phyloP scores from a whole-genome alignment of 2,888 invertebrate genomes.

The Nomada ferruginata region DNA sequence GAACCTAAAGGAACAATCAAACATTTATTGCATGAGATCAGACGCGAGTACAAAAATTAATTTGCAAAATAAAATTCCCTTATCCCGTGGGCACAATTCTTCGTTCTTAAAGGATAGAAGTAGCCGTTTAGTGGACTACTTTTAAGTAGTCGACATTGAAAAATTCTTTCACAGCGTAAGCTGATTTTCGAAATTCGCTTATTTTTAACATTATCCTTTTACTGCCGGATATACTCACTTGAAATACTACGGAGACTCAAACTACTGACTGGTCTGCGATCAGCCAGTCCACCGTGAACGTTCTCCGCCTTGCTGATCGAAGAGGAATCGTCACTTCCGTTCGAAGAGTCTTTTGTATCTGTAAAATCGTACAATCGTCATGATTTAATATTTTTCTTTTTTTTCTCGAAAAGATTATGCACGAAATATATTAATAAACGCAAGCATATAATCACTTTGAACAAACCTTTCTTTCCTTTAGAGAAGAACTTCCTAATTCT shows the following conservation, averaged over 20 bases:
- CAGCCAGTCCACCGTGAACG: slow-evolving; percentile 76
- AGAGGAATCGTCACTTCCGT: slow-evolving; percentile 67
- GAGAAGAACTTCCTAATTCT: slow-evolving; percentile 91
- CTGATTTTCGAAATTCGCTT: too few species aligned
- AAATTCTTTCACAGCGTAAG: too few species aligned
- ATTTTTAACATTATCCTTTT: too few species aligned
- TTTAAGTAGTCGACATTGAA: too few species aligned
- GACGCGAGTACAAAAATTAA: not conserved
- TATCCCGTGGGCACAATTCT: too few species aligned
- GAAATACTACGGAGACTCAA: slow-evolving; percentile 89
- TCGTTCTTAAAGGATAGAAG: too few species aligned
- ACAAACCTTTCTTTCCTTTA: slow-evolving; percentile 85
- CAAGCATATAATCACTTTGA: too few species aligned
- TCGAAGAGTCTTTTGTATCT: slow-evolving; percentile 74
- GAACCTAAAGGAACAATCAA: slow-evolving; percentile 85
- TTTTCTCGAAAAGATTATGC: not conserved
- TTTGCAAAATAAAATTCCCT: too few species aligned
- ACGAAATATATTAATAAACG: not conserved
- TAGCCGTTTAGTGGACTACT: too few species aligned
- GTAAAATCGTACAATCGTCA: not conserved
- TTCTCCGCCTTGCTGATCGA: slow-evolving; percentile 70
- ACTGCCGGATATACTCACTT: slow-evolving; percentile 82
- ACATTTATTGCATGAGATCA: not conserved
- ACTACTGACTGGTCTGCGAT: slow-evolving; percentile 88
- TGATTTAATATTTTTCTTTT: not conserved